Evolutionary conservation across 2,113 vertebrate species (phyloP).

Genomic region (Phaethornis superciliosus): DNA sequence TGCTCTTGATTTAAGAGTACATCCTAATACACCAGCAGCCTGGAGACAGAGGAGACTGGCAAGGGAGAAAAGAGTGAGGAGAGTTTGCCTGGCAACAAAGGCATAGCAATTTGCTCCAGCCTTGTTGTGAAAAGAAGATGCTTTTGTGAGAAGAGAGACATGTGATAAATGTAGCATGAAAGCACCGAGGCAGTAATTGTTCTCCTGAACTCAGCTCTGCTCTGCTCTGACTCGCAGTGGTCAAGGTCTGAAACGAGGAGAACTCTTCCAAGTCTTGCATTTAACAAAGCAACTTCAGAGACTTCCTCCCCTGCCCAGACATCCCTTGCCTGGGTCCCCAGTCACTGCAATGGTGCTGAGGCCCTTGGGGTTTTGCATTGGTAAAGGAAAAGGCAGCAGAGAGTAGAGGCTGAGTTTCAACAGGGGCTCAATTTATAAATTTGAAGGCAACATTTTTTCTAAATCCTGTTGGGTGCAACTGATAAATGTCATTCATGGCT

Average conservation of each 20-base stretch:
- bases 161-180: conserved; percentile 1
- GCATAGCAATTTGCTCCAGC: conserved; percentile 7
- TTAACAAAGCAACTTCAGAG: not conserved
- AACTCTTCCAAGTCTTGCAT: not conserved
- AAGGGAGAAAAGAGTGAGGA: not conserved
- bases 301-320: not conserved
- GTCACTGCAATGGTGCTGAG: not conserved
- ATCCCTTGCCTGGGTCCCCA: not conserved
- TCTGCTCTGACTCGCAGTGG: not conserved
- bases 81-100: conserved; percentile 29
- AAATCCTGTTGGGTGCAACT: not conserved
- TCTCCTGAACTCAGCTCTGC: not conserved
- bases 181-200: not conserved
- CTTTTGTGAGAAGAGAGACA: conserved; percentile 16
- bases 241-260: not conserved
- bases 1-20: conserved; percentile 10
- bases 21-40: not conserved
- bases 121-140: conserved; percentile 10
- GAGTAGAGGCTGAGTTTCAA: not conserved
- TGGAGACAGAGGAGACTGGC: not conserved
- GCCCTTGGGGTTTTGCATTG: not conserved
- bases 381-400: not conserved
- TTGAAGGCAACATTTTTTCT: not conserved
- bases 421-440: too few species aligned
- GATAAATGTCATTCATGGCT: fast-evolving